Base-by-base conservation (phyloP, 2,113 vertebrate genomes). In the Periophthalmodon schlosseri region DNA sequence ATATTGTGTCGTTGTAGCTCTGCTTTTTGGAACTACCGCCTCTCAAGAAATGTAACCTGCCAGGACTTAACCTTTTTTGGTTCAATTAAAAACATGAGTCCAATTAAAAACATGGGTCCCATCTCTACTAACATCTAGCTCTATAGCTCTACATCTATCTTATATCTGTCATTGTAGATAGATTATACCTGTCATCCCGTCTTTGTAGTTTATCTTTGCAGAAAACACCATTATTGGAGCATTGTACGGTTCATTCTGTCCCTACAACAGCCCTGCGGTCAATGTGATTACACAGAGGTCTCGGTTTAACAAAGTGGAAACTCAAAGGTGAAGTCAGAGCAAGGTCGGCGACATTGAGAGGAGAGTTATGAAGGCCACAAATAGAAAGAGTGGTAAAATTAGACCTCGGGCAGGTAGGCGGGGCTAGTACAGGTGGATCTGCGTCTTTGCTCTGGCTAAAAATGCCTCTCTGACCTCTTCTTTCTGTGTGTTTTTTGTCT, bases 351-450 rank as follows among this genome's bases (percentile, higher is more conserved):
- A 56, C 56, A 49, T 44, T 39, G 28, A 44, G 52, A 47, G 12
- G 36, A 58, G 69, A 67, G 66, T 65, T 65, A 76, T 69, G 63
- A n/a, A 33, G 21, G 5, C 0, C 65, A 76, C 11, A 74, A 82
- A 84, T 79, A 84, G 80, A 84, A 73, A 63, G 21, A 68, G 71
- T 70, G 67, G 23, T 54, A 44, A 13, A 65, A 56, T 63, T 28
- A 39, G 70, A 61, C 13, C 21, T 18, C 20, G 54, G 76, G 46
- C 0, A 47, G 24, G 44, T 52, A 28, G 34, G 34, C 28, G 36
- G 67, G 70, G 14, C 69, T 36, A 1, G 39, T 64, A 80, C 87
- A 86, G 82, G 85, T 90, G 79, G 75, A 78, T 85, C 79, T 84
- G 67, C 79, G 74, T 73, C 47, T 60, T 28, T 60, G 16, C 36